Evolutionary conservation across 1,140 invertebrate genomes (phyloP), one percentile per base, ranked within the genome.

Genomic region (Steinernema khuongi): DNA sequence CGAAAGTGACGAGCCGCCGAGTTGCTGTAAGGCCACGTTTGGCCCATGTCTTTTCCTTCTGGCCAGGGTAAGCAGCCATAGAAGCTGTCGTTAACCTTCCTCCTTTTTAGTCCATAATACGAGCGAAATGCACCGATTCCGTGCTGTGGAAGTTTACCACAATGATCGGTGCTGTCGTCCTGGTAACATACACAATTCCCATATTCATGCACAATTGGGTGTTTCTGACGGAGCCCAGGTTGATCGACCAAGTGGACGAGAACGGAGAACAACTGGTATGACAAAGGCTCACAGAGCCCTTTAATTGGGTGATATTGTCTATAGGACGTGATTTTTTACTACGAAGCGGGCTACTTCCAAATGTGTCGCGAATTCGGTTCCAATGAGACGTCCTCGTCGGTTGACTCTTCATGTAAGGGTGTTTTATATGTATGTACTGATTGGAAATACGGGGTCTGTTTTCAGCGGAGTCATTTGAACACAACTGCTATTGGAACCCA

Each of bases 301-400:
- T 32, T 72, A 28, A 11, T 73, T 72, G 22, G 36, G 14, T 31
- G 19, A 31, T 11, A 44, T 7, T 72, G n/a, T 1, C 11, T 74
- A 70, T 68, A 79, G 77, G 77, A 79, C n/a, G 73, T 69, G 18
- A 71, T 72, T 68, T 79, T 79, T 66, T 36, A 77, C 26, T 80
- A 77, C 67, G 74, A 79, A 36, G 77, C 78, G 26, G 79, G 79
- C 1, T 79, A 80, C 60, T 80, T 80, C 68, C 41, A 80, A 79
- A 70, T 80, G 17, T 80, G 79, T 50, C 68, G 79, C 22, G 60
- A 75, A 19, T 74, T 66, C 76, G 32, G 66, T n/a, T 70, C 50
- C 18, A 79, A 79, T 26, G 32, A 74, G 67, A 76, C 26, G 43
- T 26, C 14, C 14, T 19, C 33, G 43, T 17, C 22, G 44, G 31